A percentile compares a stretch with the other conserved stretches of the same genome.
These are phyloP conservation scores for Chrysolina americana DNA, from an alignment of 2,888 invertebrate genomes.

Conservation along the genomic window DNA sequence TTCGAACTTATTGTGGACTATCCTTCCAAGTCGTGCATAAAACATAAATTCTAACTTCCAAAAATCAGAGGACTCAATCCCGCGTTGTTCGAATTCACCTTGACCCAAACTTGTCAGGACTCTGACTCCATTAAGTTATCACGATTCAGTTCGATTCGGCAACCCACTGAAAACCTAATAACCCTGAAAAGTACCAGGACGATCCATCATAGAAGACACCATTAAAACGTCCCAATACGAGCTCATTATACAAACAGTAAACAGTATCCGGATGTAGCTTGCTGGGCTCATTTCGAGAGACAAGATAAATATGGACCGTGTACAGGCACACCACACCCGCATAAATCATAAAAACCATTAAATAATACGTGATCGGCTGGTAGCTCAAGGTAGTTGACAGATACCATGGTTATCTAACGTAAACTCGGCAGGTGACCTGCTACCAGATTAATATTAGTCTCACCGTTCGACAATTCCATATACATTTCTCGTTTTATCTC, in stretches of 20 bases:
- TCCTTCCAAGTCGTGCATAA: too few relatives aligned
- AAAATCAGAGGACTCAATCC: too few relatives aligned
- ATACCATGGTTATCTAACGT: conserved; percentile 61
- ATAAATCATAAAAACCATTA: conserved; percentile 63
- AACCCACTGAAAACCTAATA: not conserved
- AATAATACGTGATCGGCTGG: conserved; percentile 61
- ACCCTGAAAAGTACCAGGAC: not conserved
- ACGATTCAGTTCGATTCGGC: not conserved
- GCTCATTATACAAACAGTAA: conserved; percentile 39
- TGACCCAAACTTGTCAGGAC: not conserved
- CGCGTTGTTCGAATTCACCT: not conserved
- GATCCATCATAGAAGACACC: conserved; percentile 30
- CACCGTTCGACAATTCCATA: conserved; percentile 8
- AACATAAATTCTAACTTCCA: too few relatives aligned
- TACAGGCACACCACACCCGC: conserved; percentile 58
- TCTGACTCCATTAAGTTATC: not conserved
- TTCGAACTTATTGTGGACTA: too few relatives aligned
- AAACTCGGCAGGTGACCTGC: conserved; percentile 60
- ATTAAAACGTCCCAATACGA: conserved; percentile 41
- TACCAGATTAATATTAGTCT: conserved; percentile 57
- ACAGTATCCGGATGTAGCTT: conserved; percentile 50
- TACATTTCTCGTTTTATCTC: conserved; percentile 9
- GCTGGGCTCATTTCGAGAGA: conserved; percentile 47
- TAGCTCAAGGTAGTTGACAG: conserved; percentile 63
- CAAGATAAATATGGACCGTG: conserved; percentile 54